These are phyloP conservation scores for Acipenser ruthenus DNA, from an alignment of 2,797 vertebrate genomes.

Conservation along the genomic window DNA sequence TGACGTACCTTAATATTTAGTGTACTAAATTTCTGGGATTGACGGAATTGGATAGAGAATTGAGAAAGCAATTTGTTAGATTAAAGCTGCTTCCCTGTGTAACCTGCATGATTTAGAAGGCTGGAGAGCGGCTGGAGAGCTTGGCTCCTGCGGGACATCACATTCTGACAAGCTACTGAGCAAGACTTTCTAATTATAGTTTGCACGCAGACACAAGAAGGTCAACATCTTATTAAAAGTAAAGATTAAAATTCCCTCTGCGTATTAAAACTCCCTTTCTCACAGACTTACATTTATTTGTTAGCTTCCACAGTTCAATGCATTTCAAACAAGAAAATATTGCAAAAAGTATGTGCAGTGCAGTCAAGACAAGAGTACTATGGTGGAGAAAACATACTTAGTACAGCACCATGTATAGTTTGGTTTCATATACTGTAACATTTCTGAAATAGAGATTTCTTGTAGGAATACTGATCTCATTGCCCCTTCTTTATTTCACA, in stretches of 20 bases:
- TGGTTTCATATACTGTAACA: too few relatives aligned
- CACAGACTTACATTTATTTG: conserved; percentile 52
- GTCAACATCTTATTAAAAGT: conserved; percentile 73
- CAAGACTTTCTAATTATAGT: conserved; percentile 72
- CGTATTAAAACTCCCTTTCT: conserved; percentile 51
- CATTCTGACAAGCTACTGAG: conserved; percentile 62
- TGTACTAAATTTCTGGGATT: conserved; percentile 44
- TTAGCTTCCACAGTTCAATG: conserved; percentile 46
- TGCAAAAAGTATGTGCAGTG: not conserved
- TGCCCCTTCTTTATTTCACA: too few relatives aligned
- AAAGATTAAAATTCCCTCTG: conserved; percentile 62
- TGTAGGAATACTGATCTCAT: too few relatives aligned
- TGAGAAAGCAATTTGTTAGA: conserved; percentile 68
- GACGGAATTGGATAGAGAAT: conserved; percentile 43
- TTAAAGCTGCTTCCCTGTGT: conserved; percentile 57
- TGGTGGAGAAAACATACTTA: not conserved
- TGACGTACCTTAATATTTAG: conserved; percentile 57
- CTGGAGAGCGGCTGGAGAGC: conserved; percentile 49
- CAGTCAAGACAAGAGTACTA: not conserved
- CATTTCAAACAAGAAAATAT: conserved; percentile 16
- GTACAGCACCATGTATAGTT: too few relatives aligned
- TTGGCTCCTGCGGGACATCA: conserved; percentile 54
- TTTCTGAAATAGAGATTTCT: too few relatives aligned
- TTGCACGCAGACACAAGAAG: conserved; percentile 57
- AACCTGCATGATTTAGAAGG: conserved; percentile 59